Conservation (phyloP, 2,797 vertebrate species). For the Onychomys leucogaster region DNA sequence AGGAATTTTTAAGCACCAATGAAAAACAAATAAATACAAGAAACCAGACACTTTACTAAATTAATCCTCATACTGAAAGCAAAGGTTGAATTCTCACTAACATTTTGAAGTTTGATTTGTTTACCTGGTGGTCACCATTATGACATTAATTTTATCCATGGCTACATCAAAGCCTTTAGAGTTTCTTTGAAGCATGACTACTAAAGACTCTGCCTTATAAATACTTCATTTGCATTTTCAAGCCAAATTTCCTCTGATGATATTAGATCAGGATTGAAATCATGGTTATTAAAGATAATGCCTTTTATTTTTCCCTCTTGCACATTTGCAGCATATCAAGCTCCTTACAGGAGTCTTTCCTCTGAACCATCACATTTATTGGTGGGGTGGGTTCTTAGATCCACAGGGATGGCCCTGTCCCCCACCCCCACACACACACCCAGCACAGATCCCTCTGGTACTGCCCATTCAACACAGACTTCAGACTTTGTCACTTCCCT, state of each 20-base stretch:
- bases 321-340: neutral
- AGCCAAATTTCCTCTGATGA: neutral
- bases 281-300: neutral
- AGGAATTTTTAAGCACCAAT: neutral
- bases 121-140: neutral
- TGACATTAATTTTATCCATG: neutral
- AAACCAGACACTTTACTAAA: neutral
- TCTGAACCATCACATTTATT: neutral
- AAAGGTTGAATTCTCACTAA: neutral
- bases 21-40: neutral
- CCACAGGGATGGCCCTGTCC: neutral
- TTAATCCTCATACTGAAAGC: neutral
- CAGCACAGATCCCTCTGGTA: neutral
- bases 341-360: neutral
- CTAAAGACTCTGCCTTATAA: neutral
- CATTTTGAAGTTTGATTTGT: neutral
- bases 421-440: rapidly evolving
- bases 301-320: neutral
- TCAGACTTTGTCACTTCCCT: neutral
- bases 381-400: too few relatives aligned
- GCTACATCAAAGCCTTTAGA: neutral
- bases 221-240: neutral
- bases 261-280: neutral
- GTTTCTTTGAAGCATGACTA: neutral
- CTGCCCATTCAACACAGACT: neutral